Base-by-base conservation (phyloP, 2,797 vertebrate species). In the Tiaroga cobitis region DNA sequence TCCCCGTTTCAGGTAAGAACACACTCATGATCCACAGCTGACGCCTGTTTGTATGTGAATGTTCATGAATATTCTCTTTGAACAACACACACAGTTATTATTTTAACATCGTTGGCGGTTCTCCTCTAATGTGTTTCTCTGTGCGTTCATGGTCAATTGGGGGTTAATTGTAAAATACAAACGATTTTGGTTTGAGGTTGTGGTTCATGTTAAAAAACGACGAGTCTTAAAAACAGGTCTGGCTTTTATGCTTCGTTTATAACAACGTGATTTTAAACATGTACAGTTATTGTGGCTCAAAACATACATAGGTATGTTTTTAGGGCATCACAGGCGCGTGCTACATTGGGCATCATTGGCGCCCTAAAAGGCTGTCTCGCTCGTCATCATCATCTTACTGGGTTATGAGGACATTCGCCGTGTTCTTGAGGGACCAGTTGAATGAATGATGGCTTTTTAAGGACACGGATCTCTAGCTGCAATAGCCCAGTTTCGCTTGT, bases 1-100 rank as follows among this genome's bases (percentile, higher is more conserved):
- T 19, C 97, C 97, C 93, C 96, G 97, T 85, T 99, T 99, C 95
- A 97, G 97, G 97, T 98, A 94, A 93, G 5, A 37, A 10, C 68
- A 51, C 63, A 56, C 63, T 24, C 77, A 24, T 84, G 79, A 43
- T 83, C 49, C n/a, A 29, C 83, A 83, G 49, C 39, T 19, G 49
- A 26, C 61, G 69, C 75, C 84, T 84, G 86, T 82, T 82, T 65
- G 43, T 54, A 46, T 67, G 43, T 63, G 13, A 59, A n/a, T 29
- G 69, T 21, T n/a, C 11, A 3, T 37, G 5, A 54, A 49, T 49
- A 49, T 67, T 67, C 24, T 61, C 39, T 61, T 16, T 37, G 69
- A 74, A 56, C 69, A 41, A 15, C 56, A 54, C 32, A 8, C n/a
- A 19, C 32, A 34, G 8, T 19, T 67, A 67, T 18, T 6, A 5